Base-by-base conservation (phyloP, 2,113 vertebrate species). In the Brachyhypopomus gauderio region DNA sequence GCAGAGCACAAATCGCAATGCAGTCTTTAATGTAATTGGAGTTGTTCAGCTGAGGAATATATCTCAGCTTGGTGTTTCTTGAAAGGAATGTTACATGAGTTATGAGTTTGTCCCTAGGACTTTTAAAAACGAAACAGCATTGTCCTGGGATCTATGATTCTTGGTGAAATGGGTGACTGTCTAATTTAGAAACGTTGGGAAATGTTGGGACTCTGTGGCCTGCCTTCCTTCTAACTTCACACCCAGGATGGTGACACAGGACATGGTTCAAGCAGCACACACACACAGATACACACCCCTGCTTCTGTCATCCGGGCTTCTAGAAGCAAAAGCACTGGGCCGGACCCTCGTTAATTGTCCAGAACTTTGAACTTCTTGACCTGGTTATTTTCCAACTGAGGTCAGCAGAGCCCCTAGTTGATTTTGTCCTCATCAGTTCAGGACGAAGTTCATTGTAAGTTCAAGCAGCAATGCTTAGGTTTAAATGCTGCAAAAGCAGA, bases 361-460 rank as follows among this genome's bases (percentile, higher is more conserved):
- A 36, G 38, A 36, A 75, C 56, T 69, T 25, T 70, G 12, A 27
- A 59, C 70, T 62, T 22, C 30, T 67, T 55, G 22, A 60, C 6
- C 12, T 66, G 48, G 19, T 72, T 78, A 75, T 75, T 72, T 80
- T 45, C 70, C 71, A 30, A n/a, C 62, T 55, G 4, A 34, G 5
- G 73, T 75, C 38, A 55, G 23, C 25, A 79, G 36, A 75, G 25
- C 23, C 22, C 25, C 19, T 36, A 41, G 5, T 7, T 74, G 11
- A 45, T 38, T 8, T 66, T n/a, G 41, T 20, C 41, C 55, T 66
- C 60, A 30, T 30, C 72, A 59, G n/a, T 11, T 11, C 30, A 20
- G 30, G 63, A 66, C 30, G 22, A 58, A 81, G 72, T 81, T 81
- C 48, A 59, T 81, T 36, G 5, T 1, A 4, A 69, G 72, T 52